These are phyloP conservation scores for Paralvinella palmiformis DNA, from an alignment of 1,140 invertebrate genomes.

Conservation along the genomic window DNA sequence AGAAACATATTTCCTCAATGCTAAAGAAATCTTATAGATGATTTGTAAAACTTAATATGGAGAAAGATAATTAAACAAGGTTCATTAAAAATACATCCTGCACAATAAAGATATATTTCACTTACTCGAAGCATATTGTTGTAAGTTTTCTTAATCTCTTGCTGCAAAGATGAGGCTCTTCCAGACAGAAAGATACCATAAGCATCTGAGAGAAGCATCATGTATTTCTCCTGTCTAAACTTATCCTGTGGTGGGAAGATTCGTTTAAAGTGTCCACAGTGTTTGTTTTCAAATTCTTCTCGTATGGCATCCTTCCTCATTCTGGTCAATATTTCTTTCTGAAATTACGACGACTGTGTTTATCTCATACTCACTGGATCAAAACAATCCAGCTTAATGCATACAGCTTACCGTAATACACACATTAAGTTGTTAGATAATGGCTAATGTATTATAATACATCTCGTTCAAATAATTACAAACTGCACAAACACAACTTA, in stretches of 20 bases:
- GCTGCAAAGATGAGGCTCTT: constrained; percentile 35
- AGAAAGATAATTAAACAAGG: neutral
- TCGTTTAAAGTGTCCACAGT: constrained; percentile 43
- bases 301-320: constrained; percentile 35
- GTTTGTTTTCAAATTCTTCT: constrained; percentile 48
- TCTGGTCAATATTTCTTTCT: constrained; percentile 42
- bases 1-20: too few relatives aligned
- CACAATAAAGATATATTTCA: neutral
- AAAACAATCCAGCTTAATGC: too few relatives aligned
- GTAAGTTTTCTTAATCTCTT: constrained; percentile 44
- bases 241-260: constrained; percentile 49
- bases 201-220: constrained; percentile 20
- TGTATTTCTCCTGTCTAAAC: constrained; percentile 36
- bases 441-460: too few relatives aligned
- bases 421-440: too few relatives aligned
- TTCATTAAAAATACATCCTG: neutral
- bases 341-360: too few relatives aligned
- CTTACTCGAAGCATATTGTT: constrained; percentile 41
- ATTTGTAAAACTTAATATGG: too few relatives aligned
- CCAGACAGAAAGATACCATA: constrained; percentile 35
- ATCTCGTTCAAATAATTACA: too few relatives aligned
- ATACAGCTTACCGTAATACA: too few relatives aligned
- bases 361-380: too few relatives aligned
- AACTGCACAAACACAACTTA: too few relatives aligned
- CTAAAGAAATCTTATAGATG: too few relatives aligned